Conservation (phyloP, 2,797 vertebrate genomes). For the Antrozous pallidus region DNA sequence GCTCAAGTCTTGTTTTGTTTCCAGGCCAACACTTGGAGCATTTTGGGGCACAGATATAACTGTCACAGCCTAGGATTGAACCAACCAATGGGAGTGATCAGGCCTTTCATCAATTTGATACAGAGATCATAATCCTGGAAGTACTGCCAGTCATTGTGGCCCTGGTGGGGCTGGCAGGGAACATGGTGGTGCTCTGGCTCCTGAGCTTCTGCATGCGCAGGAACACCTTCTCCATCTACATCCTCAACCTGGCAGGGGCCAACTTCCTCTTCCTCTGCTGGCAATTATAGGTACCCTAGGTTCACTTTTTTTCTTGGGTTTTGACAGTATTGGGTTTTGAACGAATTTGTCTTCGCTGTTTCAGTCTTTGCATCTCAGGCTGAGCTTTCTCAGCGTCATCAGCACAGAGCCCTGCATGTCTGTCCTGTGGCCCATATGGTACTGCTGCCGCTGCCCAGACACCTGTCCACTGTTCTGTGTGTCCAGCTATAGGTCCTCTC, state of each 20-base stretch:
- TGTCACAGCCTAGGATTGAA: background rate
- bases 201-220: slow-evolving; percentile 73
- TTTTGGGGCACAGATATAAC: too few species aligned
- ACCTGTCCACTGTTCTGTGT: background rate
- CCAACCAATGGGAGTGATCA: background rate
- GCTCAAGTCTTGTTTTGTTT: too few species aligned
- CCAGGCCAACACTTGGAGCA: too few species aligned
- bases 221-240: slow-evolving; percentile 75
- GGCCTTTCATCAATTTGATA: rapidly evolving
- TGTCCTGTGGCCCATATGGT: slow-evolving; percentile 73
- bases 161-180: slow-evolving; percentile 75
- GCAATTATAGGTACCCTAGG: background rate
- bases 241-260: slow-evolving; percentile 72
- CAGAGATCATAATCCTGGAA: background rate
- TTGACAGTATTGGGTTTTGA: rapidly evolving
- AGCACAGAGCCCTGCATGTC: slow-evolving; percentile 75
- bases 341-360: rapidly evolving
- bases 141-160: background rate
- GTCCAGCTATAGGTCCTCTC: slow-evolving; percentile 69
- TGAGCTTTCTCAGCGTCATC: slow-evolving; percentile 76
- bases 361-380: background rate
- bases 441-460: slow-evolving; percentile 63
- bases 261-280: slow-evolving; percentile 71
- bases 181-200: slow-evolving; percentile 73
- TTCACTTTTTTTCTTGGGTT: rapidly evolving